A percentile compares a stretch with the other conserved stretches of the same genome.
phyloP scores from a whole-genome alignment of 1,140 invertebrate genomes.

The Akabosia matsudoensis region DNA sequence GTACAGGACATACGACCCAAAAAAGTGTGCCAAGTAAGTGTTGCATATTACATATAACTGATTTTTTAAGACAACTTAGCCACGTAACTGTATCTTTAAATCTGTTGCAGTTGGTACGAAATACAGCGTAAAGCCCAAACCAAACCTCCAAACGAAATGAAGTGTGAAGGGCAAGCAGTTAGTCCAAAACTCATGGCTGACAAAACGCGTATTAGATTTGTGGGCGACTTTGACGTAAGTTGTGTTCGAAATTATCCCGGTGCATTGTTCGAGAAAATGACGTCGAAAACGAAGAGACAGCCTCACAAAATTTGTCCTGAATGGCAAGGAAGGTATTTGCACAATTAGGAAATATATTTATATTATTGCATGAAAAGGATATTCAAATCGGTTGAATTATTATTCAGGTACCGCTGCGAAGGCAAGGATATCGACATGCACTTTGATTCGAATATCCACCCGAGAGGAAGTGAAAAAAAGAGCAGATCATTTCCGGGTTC shows the following conservation, averaged over 20 bases:
- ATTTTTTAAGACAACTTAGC: too few species aligned
- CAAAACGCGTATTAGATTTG: background rate
- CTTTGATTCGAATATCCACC: background rate
- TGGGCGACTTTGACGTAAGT: background rate
- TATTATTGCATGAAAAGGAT: too few species aligned
- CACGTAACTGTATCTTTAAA: too few species aligned
- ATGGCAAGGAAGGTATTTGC: background rate
- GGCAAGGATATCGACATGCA: background rate
- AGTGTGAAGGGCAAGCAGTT: background rate
- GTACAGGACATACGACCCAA: background rate
- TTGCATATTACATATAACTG: too few species aligned
- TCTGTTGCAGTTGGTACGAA: too few species aligned
- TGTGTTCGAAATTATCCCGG: background rate
- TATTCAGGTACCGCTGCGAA: background rate
- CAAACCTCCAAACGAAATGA: background rate
- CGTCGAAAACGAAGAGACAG: background rate
- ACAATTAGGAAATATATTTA: background rate
- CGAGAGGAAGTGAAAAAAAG: background rate
- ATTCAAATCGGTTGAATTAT: background rate
- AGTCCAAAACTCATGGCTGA: background rate
- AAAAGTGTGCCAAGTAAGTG: background rate
- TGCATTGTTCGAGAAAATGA: background rate
- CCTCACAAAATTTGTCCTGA: background rate
- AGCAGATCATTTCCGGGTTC: background rate
- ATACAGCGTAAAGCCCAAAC: too few species aligned